Evolutionary conservation across 2,113 vertebrate genomes (phyloP).

Genomic region (Puffinus mauretanicus): DNA sequence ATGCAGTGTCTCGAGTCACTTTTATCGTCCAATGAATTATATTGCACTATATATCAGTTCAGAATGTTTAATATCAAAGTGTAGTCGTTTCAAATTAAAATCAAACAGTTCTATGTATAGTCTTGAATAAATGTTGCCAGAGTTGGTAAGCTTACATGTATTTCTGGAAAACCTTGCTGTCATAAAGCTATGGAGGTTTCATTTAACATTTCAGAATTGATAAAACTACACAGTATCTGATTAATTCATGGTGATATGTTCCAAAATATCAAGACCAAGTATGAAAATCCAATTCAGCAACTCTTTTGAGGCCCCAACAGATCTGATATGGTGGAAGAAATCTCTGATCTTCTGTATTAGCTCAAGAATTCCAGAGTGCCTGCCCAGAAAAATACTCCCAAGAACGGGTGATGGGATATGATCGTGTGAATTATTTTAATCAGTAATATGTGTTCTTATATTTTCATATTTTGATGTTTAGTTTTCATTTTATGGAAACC

Average conservation of each 20-base stretch:
- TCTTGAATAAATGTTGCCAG: background rate
- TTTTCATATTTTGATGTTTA: conserved; percentile 38
- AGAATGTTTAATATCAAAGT: conserved; percentile 43
- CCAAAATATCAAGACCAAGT: conserved; percentile 6
- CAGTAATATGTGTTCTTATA: background rate
- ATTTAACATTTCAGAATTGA: conserved; percentile 45
- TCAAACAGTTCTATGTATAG: background rate
- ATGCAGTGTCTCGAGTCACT: background rate
- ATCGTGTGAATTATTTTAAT: background rate
- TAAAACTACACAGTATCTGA: background rate
- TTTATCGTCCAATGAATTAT: background rate
- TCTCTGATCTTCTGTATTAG: background rate
- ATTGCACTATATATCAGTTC: background rate
- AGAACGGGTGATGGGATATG: background rate
- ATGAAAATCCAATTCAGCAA: background rate
- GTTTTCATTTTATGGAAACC: conserved; percentile 81
- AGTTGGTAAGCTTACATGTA: background rate
- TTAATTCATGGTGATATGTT: background rate
- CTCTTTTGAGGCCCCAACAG: background rate
- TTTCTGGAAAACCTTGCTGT: background rate
- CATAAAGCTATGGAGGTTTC: background rate
- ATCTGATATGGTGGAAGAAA: background rate
- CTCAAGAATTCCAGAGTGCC: background rate
- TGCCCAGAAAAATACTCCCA: background rate
- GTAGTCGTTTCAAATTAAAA: conserved; percentile 43